These are phyloP conservation scores for Aphelenchoides avenae DNA, from an alignment of 1,140 invertebrate genomes.

Conservation along the genomic window DNA sequence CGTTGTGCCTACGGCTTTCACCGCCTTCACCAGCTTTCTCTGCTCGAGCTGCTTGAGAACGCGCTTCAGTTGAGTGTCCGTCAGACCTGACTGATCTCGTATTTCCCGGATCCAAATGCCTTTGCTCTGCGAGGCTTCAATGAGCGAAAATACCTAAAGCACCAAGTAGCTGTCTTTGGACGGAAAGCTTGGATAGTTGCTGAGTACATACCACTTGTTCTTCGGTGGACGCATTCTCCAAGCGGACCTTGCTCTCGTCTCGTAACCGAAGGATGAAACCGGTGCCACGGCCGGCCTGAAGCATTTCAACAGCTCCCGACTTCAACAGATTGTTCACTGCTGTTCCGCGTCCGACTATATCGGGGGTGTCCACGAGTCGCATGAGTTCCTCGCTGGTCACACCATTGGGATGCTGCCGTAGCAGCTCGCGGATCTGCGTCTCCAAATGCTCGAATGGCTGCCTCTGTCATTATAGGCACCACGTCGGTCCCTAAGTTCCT, in stretches of 20 bases:
- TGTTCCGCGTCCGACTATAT: conserved; percentile 3
- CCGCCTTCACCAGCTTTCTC: conserved; percentile 82
- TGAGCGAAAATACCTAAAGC: conserved; percentile 44
- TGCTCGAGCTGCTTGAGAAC: conserved; percentile 86
- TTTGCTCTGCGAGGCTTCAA: conserved; percentile 39
- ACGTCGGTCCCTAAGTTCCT: too few species aligned
- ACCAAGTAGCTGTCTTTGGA: too few species aligned
- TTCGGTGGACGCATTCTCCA: conserved; percentile 27
- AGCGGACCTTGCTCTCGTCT: conserved; percentile 24
- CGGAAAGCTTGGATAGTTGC: background rate
- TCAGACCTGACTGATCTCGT: conserved; percentile 78
- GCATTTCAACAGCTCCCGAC: conserved; percentile 32
- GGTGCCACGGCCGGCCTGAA: conserved; percentile 3
- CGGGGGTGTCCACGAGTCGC: background rate
- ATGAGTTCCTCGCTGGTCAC: conserved; percentile 16
- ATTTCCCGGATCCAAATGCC: conserved; percentile 96
- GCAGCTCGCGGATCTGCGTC: conserved; percentile 13
- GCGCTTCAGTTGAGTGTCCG: conserved; percentile 82
- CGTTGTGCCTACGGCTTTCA: conserved; percentile 86
- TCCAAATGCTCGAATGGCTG: too few species aligned
- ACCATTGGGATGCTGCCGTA: conserved; percentile 8
- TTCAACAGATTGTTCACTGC: conserved; percentile 23
- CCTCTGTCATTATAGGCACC: too few species aligned
- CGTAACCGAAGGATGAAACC: conserved; percentile 34
- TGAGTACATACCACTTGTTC: conserved; percentile 38